Percentiles rank a stretch among this genome's conserved stretches.
Evolutionary conservation across 2,888 invertebrate species (phyloP).

Genomic region (Mellilla xanthometata): DNA sequence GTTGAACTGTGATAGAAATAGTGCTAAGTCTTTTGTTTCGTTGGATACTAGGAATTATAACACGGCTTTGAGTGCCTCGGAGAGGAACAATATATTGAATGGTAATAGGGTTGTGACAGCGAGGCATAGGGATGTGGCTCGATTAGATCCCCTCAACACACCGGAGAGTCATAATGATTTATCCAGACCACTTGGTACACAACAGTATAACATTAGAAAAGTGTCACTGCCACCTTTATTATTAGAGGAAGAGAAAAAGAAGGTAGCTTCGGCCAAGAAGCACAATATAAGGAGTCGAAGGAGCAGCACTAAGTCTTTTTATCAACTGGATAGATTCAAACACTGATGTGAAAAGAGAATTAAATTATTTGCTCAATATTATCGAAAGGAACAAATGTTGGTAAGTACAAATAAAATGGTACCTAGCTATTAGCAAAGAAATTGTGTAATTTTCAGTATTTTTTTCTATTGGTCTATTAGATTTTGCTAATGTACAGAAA

Average conservation of each 20-base stretch:
- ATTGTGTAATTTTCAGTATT: too few relatives aligned
- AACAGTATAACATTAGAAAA: slow-evolving; percentile 61
- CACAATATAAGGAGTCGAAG: slow-evolving; percentile 46
- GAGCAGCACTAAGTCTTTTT: slow-evolving; percentile 39
- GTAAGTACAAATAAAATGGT: too few relatives aligned
- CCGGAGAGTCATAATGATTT: slow-evolving; percentile 59
- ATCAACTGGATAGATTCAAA: slow-evolving; percentile 48
- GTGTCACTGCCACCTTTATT: slow-evolving; percentile 72
- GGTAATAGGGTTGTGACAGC: slow-evolving; percentile 62
- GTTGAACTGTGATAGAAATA: slow-evolving; percentile 67
- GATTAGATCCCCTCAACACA: slow-evolving; percentile 62
- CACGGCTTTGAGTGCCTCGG: slow-evolving; percentile 56
- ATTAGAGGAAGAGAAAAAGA: slow-evolving; percentile 68
- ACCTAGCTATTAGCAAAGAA: too few relatives aligned
- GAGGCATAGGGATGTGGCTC: slow-evolving; percentile 59
- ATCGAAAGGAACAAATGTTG: too few relatives aligned
- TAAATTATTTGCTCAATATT: too few relatives aligned
- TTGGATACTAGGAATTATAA: slow-evolving; percentile 61
- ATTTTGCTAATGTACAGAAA: too few relatives aligned
- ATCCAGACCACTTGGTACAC: slow-evolving; percentile 40
- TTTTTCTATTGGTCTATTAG: too few relatives aligned
- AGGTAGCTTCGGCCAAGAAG: slow-evolving; percentile 61
- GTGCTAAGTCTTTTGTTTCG: slow-evolving; percentile 75
- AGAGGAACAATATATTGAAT: slow-evolving; percentile 51
- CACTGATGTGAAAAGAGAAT: slow-evolving; percentile 29